phyloP scores from a whole-genome alignment of 1,140 invertebrate genomes.

The Tetraneura akinire region DNA sequence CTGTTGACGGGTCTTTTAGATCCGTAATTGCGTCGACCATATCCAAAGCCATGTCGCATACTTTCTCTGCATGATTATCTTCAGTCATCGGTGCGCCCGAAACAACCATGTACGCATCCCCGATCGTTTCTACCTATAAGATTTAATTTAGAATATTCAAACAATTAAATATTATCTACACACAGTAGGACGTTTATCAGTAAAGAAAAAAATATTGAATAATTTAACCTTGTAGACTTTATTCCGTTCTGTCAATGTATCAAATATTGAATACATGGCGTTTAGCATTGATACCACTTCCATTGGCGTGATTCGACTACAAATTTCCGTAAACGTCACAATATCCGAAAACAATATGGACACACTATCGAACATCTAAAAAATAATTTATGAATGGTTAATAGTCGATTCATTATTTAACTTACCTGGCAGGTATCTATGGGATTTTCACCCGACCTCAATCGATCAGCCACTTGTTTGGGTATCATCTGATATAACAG shows the following conservation, averaged over 20 bases:
- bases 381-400: slow-evolving; percentile 1
- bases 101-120: slow-evolving; percentile 96
- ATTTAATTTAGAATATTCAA: not conserved
- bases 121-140: slow-evolving; percentile 89
- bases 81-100: slow-evolving; percentile 90
- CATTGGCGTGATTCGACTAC: slow-evolving; percentile 91
- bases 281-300: slow-evolving; percentile 97
- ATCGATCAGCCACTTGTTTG: slow-evolving; percentile 89
- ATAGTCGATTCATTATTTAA: not conserved
- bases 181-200: no score
- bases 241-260: slow-evolving; percentile 87
- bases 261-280: slow-evolving; percentile 91
- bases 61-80: slow-evolving; percentile 86
- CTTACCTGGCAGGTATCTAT: slow-evolving; percentile 93
- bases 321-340: slow-evolving; percentile 95
- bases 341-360: slow-evolving; percentile 96
- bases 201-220: no score
- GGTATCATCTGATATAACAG: slow-evolving; percentile 98
- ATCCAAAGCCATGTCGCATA: slow-evolving; percentile 95
- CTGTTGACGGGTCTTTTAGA: slow-evolving; percentile 87
- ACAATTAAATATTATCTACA: no score
- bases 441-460: slow-evolving; percentile 88
- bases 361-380: slow-evolving; percentile 89
- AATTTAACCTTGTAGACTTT: slow-evolving; percentile 85
- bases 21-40: slow-evolving; percentile 92